Conservation (phyloP, 2,113 vertebrate species). For the Plestiodon gilberti region DNA sequence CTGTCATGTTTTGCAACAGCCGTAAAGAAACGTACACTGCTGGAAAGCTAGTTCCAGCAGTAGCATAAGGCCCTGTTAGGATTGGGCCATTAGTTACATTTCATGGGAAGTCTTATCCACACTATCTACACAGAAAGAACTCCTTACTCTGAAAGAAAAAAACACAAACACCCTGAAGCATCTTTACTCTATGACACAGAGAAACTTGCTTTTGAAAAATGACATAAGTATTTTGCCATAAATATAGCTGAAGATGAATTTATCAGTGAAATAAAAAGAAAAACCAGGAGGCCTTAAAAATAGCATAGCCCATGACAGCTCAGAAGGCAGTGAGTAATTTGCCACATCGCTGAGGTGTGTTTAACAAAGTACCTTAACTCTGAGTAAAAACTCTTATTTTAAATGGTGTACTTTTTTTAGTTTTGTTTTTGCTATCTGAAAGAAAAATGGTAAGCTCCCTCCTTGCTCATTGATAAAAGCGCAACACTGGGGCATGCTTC, state of each 20-base stretch:
- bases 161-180: neutral
- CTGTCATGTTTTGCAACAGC: too few relatives aligned
- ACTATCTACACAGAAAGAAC: neutral
- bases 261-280: slow-evolving; percentile 48
- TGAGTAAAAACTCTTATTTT: slow-evolving; percentile 27
- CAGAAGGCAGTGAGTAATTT: slow-evolving; percentile 42
- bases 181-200: neutral
- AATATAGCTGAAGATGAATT: slow-evolving; percentile 48
- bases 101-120: neutral
- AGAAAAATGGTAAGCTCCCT: neutral
- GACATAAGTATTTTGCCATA: neutral
- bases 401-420: slow-evolving; percentile 8
- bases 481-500: neutral
- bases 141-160: neutral
- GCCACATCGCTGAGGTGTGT: slow-evolving; percentile 36
- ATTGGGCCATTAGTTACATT: too few relatives aligned
- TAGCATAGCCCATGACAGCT: slow-evolving; percentile 22
- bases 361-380: slow-evolving; percentile 48
- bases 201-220: slow-evolving; percentile 25
- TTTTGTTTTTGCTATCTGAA: slow-evolving; percentile 2
- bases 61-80: too few relatives aligned
- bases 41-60: too few relatives aligned
- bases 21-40: too few relatives aligned
- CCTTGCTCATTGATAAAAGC: neutral
- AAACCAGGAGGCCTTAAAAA: slow-evolving; percentile 9